Evolutionary conservation across 2,113 vertebrate species (phyloP), one percentile per base, ranked within the genome.

Genomic region (Mugil cephalus): DNA sequence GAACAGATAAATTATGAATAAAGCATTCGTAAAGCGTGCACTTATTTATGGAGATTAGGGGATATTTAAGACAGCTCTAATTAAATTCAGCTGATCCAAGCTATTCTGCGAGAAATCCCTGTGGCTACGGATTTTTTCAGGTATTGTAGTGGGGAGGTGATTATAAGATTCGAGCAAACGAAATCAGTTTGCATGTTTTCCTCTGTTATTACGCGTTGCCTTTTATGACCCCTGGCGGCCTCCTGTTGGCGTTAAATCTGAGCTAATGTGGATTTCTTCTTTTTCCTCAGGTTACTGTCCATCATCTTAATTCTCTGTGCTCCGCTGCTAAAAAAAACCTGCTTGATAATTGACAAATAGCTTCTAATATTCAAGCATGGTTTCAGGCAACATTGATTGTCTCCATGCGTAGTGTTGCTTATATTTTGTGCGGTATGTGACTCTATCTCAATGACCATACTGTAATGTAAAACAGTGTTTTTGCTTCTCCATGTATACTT

Each of bases 71-170:
- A 85, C 50, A 40, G 71, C 35, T 67, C 61, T 77, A 82, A 90
- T 92, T 90, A 81, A 85, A 90, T 91, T 79, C 72, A 77, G 74
- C 82, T 85, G 80, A 89, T 87, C 64, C 30, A 38, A 83, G 68
- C 56, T 85, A 43, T 88, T 87, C 79, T 61, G 46, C 67, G 74
- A 70, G 66, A 83, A 74, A 65, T 79, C 80, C 82, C 84, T 69
- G 34, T 61, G 85, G 86, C 82, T 55, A 78, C 56, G 48, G 52
- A 72, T 58, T 74, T 74, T 81, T 86, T 79, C 38, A 59, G 51
- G 69, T 55, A 78, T 64, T 63, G 40, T 85, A 77, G 77, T 83
- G 38, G 76, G 74, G 43, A 34, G 39, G 13, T 5, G 1, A 71
- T 61, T 52, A 38, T 75, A 60, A 67, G 17, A 50, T 46, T 3